Evolutionary conservation across 1,140 invertebrate genomes (phyloP), one percentile per base, ranked within the genome.

Genomic region (Drosophila biarmipes): DNA sequence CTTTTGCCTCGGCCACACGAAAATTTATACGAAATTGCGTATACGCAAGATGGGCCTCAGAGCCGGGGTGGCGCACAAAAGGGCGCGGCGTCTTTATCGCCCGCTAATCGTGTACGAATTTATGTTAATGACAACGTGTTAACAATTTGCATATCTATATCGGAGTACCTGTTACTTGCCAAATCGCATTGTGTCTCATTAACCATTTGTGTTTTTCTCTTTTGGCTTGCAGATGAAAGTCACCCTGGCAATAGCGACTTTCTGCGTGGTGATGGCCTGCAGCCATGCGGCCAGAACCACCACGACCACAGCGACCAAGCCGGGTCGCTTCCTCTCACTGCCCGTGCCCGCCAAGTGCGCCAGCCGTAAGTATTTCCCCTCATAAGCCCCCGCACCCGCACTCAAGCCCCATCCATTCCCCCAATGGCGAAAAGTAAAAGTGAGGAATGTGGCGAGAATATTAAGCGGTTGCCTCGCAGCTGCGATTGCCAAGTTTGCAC

Each of bases 341-440:
- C 96, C 96, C 21, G 93, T 95, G 59, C 94, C 96, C 66, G 94
- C 96, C 84, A 97, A 97, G 93, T 97, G 96, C 92, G 94, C 95
- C 35, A 95, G 94, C 92, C 94, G 96, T 97, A 93, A 96, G 96
- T 96, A 81, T 27, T 14, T 31, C 29, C 29, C 29, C 29, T 37
- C n/a, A 8, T 31, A 17, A 17, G 12, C 43, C 31, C 19, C 10
- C 11, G 37, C 4, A 3, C 15, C 15, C 51, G 15, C 27, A 17
- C 24, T 24, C 24, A 24, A 24, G 5, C 24, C 21, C 24, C 24
- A 27, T 11, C 52, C 27, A 19, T 48, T 7, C 21, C 12, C 34
- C 38, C 27, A 53, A 24, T 35, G 63, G 64, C 75, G 43, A 86
- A 87, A 87, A 87, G 84, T 87, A 87, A 87, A 87, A 87, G 84